phyloP scores from a whole-genome alignment of 2,113 vertebrate species.

The Megaceryle maxima region DNA sequence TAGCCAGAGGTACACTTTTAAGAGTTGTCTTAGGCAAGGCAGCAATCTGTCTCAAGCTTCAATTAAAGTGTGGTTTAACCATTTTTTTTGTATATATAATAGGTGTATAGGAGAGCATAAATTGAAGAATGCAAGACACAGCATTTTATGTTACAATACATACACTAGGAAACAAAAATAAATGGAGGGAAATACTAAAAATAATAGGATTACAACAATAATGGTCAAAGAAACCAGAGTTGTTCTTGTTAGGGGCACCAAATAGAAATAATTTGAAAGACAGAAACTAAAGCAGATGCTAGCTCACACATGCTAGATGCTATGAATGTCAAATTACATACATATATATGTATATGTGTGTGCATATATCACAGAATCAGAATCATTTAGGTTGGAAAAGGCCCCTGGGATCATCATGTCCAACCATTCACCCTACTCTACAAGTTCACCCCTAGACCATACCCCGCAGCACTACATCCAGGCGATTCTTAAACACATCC shows the following conservation, averaged over 20 bases:
- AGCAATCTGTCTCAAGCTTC: background rate
- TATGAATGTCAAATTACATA: background rate
- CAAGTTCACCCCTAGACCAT: too few species aligned
- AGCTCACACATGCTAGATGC: background rate
- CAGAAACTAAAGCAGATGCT: background rate
- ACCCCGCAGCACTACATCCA: too few species aligned
- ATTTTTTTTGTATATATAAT: background rate
- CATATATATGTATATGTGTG: rapidly evolving
- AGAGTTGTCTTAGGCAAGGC: background rate
- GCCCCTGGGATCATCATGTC: too few species aligned
- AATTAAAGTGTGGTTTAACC: background rate
- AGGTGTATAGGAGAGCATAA: background rate
- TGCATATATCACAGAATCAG: background rate
- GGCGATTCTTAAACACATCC: too few species aligned
- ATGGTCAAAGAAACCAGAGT: background rate
- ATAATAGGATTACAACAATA: background rate
- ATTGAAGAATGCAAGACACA: background rate
- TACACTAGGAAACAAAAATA: background rate
- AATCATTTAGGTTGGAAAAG: too few species aligned
- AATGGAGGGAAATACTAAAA: background rate
- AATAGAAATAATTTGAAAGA: background rate
- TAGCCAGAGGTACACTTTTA: background rate
- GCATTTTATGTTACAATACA: background rate
- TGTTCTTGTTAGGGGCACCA: background rate
- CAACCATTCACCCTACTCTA: too few species aligned